Evolutionary conservation across 2,113 vertebrate genomes (phyloP), one percentile per base, ranked within the genome.

Genomic region (Pongo pygmaeus): DNA sequence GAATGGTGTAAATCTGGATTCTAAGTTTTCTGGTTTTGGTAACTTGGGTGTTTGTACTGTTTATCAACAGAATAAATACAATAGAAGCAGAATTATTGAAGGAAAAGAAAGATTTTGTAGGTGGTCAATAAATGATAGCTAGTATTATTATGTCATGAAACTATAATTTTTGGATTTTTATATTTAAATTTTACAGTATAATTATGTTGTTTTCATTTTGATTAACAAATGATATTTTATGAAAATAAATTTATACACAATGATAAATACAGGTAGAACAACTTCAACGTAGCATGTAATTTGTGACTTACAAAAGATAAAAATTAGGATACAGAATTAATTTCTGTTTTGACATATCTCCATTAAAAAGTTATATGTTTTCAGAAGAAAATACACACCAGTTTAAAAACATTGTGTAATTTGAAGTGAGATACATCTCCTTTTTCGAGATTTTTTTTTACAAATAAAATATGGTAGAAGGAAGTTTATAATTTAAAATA

Each of bases 401-500:
- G 13, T 91, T 87, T 75, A 91, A 93, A 93, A 87, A 50, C 32
- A 79, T 35, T 80, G 18, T 75, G 3, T 59, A 50, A 77, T 93
- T 84, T 84, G 69, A 78, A 87, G 30, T 92, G 23, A 25, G 22
- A 50, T 59, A 43, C 3, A 74, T 67, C 52, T 55, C 52, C 22
- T 43, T 43, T 43, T 90, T 85, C 40, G 43, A 59, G 3, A 43
- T 61, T 77, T 52, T 55, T 61, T 78, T 75, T 32, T 57, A 38
- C 13, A 57, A 55, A 35, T 91, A 23, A 83, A 90, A 72, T 75
- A 50, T 27, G 6, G 5, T 78, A 0, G 61, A 52, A 52, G 25
- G 61, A 93, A 61, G 11, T 84, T 94, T 94, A 2, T 84, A 55
- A 55, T 79, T 35, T 40, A 55, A 93, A 93, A 64, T 85, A 91